Conservation (phyloP, 2,797 vertebrate species). For the Pipistrellus pipistrellus region DNA sequence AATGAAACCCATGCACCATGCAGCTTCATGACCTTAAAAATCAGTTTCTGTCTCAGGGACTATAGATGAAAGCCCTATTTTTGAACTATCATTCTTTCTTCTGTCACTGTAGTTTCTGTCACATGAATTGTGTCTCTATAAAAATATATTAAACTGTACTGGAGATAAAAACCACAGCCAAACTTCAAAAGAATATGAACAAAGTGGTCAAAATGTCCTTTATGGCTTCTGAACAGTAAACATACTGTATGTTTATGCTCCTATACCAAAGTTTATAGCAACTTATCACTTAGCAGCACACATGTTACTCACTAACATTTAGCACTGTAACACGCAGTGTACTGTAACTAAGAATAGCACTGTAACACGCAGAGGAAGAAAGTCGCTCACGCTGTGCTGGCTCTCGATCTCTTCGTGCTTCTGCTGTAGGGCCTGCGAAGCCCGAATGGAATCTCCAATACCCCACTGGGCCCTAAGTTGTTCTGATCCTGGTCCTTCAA, state of each 20-base stretch:
- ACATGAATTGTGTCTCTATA: conserved; percentile 9
- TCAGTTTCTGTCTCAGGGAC: background rate
- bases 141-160: conserved; percentile 37
- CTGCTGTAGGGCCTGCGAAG: conserved; percentile 97
- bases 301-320: background rate
- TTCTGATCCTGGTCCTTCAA: conserved; percentile 98
- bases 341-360: conserved; percentile 57
- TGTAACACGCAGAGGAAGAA: conserved; percentile 64
- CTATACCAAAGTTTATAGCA: background rate
- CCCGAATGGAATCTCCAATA: conserved; percentile 97
- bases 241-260: background rate
- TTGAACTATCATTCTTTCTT: background rate
- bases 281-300: conserved; percentile 43
- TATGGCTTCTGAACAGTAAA: background rate
- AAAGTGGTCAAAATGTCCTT: conserved; percentile 5
- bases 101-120: conserved; percentile 26
- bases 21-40: background rate
- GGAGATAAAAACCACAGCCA: conserved; percentile 33
- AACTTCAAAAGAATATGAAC: background rate
- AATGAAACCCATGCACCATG: background rate
- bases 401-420: conserved; percentile 99
- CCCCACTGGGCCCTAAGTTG: conserved; percentile 97
- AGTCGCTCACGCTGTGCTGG: conserved; percentile 96
- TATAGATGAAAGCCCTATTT: background rate
- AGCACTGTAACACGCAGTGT: conserved; percentile 67